Percentiles rank a stretch among this genome's conserved stretches.
Evolutionary conservation across 53 echinoderm and acorn worm genomes (phyloP).

Genomic region (Hippasteria phrygiana): DNA sequence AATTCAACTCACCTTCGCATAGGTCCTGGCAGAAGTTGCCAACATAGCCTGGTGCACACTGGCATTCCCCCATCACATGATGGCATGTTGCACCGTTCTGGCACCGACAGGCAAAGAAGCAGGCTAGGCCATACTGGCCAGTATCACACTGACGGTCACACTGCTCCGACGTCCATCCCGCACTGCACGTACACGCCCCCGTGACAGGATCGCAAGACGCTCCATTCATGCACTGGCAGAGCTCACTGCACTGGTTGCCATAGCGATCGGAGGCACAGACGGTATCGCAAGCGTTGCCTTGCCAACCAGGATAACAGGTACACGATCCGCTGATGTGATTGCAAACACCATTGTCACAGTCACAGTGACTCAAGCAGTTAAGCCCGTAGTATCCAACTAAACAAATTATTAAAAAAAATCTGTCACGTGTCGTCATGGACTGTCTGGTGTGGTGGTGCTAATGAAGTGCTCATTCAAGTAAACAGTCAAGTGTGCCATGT

Average conservation of each 20-base stretch:
- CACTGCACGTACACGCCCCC: conserved; percentile 65
- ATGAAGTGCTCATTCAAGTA: too few relatives aligned
- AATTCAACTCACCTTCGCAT: conserved; percentile 44
- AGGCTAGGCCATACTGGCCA: conserved; percentile 55
- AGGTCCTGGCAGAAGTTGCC: conserved; percentile 60
- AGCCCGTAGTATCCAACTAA: conserved; percentile 46
- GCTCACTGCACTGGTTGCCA: conserved; percentile 63
- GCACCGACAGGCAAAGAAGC: conserved; percentile 53
- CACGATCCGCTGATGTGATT: conserved; percentile 55
- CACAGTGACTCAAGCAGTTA: conserved; percentile 13
- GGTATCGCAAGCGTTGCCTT: conserved; percentile 54
- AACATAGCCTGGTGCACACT: conserved; percentile 55
- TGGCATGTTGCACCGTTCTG: conserved; percentile 69
- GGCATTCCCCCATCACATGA: conserved; percentile 54
- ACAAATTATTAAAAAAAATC: not conserved
- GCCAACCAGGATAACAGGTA: conserved; percentile 71
- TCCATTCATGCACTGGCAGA: conserved; percentile 70
- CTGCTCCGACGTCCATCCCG: conserved; percentile 64
- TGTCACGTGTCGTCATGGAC: too few relatives aligned
- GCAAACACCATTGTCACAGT: conserved; percentile 39
- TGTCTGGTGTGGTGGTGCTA: too few relatives aligned
- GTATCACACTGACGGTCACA: conserved; percentile 71
- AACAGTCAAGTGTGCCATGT: too few relatives aligned
- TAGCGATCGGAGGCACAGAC: conserved; percentile 65
- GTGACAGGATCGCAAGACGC: conserved; percentile 68